Conservation (phyloP, 1,140 invertebrate species). For the Sarcophaga peregrina region DNA sequence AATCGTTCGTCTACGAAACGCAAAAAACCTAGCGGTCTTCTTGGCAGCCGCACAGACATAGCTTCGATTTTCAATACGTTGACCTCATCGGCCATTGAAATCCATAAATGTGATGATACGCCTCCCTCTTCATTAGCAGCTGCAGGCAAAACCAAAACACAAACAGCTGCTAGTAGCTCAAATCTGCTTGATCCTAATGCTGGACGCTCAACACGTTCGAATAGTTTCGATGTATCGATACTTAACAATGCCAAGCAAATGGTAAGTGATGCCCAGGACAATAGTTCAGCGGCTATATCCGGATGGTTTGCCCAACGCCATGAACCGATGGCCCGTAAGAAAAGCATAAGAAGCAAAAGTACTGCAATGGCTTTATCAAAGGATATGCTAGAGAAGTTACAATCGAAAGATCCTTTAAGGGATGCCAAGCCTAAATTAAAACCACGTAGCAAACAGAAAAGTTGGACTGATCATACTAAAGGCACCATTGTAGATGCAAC, state of each 20-base stretch:
- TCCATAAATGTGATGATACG: constrained; percentile 72
- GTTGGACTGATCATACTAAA: constrained; percentile 59
- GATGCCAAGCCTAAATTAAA: constrained; percentile 60
- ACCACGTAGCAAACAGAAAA: constrained; percentile 62
- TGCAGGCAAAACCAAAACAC: constrained; percentile 44
- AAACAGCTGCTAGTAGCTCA: constrained; percentile 51
- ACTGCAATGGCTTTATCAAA: constrained; percentile 68
- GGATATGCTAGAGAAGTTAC: constrained; percentile 68
- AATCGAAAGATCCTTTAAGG: constrained; percentile 61
- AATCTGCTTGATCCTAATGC: constrained; percentile 60
- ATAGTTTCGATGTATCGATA: constrained; percentile 83
- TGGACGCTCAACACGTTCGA: constrained; percentile 74
- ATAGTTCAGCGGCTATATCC: constrained; percentile 69
- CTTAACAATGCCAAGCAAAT: constrained; percentile 69
- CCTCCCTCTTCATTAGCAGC: constrained; percentile 3
- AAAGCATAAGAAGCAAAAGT: constrained; percentile 68
- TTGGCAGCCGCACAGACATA: constrained; percentile 81
- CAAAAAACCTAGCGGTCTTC: constrained; percentile 71
- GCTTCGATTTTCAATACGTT: constrained; percentile 77
- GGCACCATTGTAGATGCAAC: constrained; percentile 75
- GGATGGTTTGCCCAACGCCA: constrained; percentile 81
- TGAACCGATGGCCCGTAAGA: constrained; percentile 77
- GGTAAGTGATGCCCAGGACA: constrained; percentile 64
- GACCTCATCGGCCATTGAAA: constrained; percentile 82
- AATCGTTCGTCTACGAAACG: constrained; percentile 58